phyloP scores from a whole-genome alignment of 64 coral and sea anemone genomes.

The Montipora capricornis region DNA sequence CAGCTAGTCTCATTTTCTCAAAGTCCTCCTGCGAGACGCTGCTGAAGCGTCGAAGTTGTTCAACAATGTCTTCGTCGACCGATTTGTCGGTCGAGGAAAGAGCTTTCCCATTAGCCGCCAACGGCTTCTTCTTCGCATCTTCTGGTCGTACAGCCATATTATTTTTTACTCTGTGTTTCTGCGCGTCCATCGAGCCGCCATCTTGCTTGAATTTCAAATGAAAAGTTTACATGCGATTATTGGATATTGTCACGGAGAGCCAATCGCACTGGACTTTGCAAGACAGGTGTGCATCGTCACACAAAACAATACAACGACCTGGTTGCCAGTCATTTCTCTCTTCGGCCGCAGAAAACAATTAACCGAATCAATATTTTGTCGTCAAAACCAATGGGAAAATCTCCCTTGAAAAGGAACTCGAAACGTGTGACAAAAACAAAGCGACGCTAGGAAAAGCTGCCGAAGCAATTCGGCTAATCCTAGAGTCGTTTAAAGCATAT shows the following conservation, averaged over 20 bases:
- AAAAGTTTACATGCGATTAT: slow-evolving; percentile 95
- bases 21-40: slow-evolving; percentile 99
- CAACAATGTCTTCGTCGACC: slow-evolving; percentile 78
- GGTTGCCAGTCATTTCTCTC: slow-evolving; percentile 78
- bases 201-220: slow-evolving; percentile 93
- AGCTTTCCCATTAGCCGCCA: slow-evolving; percentile 66
- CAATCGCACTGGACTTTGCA: slow-evolving; percentile 35
- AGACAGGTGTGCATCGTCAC: slow-evolving; percentile 83
- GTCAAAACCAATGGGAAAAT: slow-evolving; percentile 29
- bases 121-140: slow-evolving; percentile 43
- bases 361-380: slow-evolving; percentile 67
- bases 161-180: slow-evolving; percentile 21
- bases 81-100: background rate
- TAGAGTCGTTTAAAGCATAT: background rate
- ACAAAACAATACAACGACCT: slow-evolving; percentile 83
- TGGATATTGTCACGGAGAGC: slow-evolving; percentile 74
- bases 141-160: slow-evolving; percentile 79
- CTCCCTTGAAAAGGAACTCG: background rate
- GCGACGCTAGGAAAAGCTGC: background rate
- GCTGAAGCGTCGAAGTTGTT: slow-evolving; percentile 89
- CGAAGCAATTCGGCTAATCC: background rate
- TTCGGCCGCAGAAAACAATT: slow-evolving; percentile 91
- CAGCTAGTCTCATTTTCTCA: slow-evolving; percentile 97
- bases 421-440: slow-evolving; percentile 69
- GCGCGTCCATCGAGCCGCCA: slow-evolving; percentile 87